Conservation (phyloP, 2,113 vertebrate genomes). For the Brachionichthys hirsutus region DNA sequence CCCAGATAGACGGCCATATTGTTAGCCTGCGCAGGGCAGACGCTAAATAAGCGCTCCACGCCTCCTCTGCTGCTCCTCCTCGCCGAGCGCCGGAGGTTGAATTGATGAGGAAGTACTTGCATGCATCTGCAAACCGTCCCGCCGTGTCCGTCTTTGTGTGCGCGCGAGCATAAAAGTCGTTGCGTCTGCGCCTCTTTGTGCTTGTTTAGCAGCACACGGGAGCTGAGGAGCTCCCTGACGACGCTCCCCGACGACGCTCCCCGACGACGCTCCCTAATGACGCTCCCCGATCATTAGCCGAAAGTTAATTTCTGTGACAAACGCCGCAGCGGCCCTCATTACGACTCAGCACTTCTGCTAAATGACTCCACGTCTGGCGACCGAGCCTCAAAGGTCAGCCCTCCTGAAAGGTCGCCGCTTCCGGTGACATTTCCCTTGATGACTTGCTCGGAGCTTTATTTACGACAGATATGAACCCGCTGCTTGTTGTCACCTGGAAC, state of each 20-base stretch:
- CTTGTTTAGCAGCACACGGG: constrained; percentile 3
- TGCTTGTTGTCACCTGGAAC: constrained; percentile 38
- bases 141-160: not conserved
- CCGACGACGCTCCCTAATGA: constrained; percentile 18
- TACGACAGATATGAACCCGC: constrained; percentile 62
- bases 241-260: constrained; percentile 21
- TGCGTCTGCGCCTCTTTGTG: not conserved
- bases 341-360: constrained; percentile 32
- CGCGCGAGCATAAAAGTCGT: not conserved
- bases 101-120: constrained; percentile 25
- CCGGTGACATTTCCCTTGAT: constrained; percentile 68
- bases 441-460: constrained; percentile 57
- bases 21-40: constrained; percentile 3
- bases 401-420: constrained; percentile 62
- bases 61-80: constrained; percentile 6
- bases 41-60: constrained; percentile 13
- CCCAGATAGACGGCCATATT: constrained; percentile 29
- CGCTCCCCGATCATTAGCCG: constrained; percentile 46
- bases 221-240: constrained; percentile 18
- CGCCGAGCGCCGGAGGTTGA: constrained; percentile 28
- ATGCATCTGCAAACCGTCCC: constrained; percentile 2
- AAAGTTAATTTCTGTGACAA: constrained; percentile 57
- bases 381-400: constrained; percentile 63
- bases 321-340: constrained; percentile 40
- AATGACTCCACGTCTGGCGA: constrained; percentile 46